Conservation (phyloP, 1,140 invertebrate genomes). For the Asobara japonica region DNA sequence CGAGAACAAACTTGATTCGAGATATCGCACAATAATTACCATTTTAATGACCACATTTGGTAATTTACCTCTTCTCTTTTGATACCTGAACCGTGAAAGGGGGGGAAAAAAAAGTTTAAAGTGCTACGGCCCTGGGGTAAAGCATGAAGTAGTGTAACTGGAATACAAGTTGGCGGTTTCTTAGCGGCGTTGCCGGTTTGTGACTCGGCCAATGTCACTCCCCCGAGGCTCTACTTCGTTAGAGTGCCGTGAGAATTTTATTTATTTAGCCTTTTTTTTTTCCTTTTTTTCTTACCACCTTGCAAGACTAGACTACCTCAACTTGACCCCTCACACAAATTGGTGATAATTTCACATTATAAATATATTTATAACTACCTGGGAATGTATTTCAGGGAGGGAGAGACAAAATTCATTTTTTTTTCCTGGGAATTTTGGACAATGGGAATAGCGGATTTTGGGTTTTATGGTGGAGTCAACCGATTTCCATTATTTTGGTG, state of each 20-base stretch:
- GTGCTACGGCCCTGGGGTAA: conserved; percentile 4
- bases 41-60: not conserved
- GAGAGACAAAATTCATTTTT: not conserved
- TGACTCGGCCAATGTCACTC: conserved; percentile 12
- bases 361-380: not conserved
- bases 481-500: too few relatives aligned
- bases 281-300: too few relatives aligned
- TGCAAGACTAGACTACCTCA: too few relatives aligned
- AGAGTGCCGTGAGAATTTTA: conserved; percentile 7
- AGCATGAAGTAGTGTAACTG: conserved; percentile 22
- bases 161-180: conserved; percentile 25
- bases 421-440: too few relatives aligned
- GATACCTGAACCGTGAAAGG: not conserved
- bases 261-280: not conserved
- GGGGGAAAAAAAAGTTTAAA: not conserved
- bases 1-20: too few relatives aligned
- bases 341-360: not conserved
- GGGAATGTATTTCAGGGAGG: not conserved
- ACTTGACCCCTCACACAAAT: not conserved
- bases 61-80: not conserved
- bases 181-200: conserved; percentile 21
- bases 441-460: too few relatives aligned
- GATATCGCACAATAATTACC: not conserved
- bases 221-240: not conserved
- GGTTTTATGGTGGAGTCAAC: too few relatives aligned